A percentile compares a stretch with the other conserved stretches of the same genome.
Conservation (phyloP, 64 coral and sea anemone genomes). For the Stichodactyla helianthus region DNA sequence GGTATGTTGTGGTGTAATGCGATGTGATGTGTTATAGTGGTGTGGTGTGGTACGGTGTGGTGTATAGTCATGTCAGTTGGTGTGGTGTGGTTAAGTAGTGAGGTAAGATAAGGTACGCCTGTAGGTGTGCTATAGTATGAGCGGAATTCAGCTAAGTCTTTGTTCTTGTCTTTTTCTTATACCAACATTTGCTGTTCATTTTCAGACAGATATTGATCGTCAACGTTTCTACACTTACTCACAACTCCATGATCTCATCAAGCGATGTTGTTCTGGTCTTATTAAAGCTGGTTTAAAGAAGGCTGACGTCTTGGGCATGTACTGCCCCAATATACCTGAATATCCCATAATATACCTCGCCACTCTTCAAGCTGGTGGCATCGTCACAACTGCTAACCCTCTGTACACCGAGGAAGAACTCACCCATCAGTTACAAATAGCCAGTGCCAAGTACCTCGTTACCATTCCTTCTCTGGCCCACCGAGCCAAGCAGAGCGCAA, state of each 20-base stretch:
- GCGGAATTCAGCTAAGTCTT: too few species aligned
- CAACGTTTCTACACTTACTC: slow-evolving; percentile 44
- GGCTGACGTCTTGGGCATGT: slow-evolving; percentile 57
- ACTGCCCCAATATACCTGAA: slow-evolving; percentile 63
- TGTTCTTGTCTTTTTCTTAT: too few species aligned
- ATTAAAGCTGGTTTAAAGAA: slow-evolving; percentile 54
- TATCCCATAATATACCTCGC: slow-evolving; percentile 59
- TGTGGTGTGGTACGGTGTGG: too few species aligned
- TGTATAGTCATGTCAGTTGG: too few species aligned
- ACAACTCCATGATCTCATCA: slow-evolving; percentile 39
- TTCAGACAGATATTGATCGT: slow-evolving; percentile 40
- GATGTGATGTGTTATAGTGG: too few species aligned
- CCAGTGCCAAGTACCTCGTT: slow-evolving; percentile 44
- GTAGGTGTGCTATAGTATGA: too few species aligned
- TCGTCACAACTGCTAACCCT: slow-evolving; percentile 52
- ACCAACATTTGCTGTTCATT: not conserved
- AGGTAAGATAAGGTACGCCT: too few species aligned
- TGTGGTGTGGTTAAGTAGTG: too few species aligned
- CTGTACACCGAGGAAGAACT: slow-evolving; percentile 65
- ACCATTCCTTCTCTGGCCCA: slow-evolving; percentile 51
- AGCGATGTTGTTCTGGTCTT: slow-evolving; percentile 38
- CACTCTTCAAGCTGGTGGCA: slow-evolving; percentile 48
- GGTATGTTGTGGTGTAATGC: too few species aligned
- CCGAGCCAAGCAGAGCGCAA: slow-evolving; percentile 33
- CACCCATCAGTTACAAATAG: slow-evolving; percentile 34